A percentile compares a stretch with the other conserved stretches of the same genome.
Conservation (phyloP, 2,888 invertebrate species). For the Calameuta pallipes region DNA sequence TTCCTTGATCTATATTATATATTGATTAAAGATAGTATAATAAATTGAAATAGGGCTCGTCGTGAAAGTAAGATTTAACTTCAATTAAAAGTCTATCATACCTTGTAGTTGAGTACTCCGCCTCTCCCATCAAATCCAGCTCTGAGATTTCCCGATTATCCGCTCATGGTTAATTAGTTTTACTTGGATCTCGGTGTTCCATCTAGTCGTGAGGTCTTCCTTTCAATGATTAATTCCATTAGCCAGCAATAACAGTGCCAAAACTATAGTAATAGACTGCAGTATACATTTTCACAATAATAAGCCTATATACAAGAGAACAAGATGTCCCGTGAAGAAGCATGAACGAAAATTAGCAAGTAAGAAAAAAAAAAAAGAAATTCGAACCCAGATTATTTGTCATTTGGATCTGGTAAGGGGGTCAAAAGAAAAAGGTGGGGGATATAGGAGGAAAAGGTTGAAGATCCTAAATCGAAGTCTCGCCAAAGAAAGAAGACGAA, state of each 20-base stretch:
- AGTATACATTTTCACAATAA: neutral
- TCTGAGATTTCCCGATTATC: neutral
- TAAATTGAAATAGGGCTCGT: slow-evolving; percentile 4
- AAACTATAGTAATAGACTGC: neutral
- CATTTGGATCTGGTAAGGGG: neutral
- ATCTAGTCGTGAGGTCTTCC: neutral
- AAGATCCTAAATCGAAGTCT: neutral
- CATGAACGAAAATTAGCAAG: neutral
- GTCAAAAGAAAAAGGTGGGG: neutral
- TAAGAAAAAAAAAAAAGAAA: neutral
- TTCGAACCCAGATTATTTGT: neutral
- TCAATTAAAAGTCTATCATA: slow-evolving; percentile 29
- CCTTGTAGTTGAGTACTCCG: neutral
- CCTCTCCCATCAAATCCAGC: neutral
- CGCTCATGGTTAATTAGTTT: slow-evolving; percentile 1
- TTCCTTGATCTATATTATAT: neutral
- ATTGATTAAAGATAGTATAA: neutral
- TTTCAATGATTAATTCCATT: neutral
- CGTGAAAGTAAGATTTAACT: slow-evolving; percentile 28
- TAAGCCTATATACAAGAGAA: neutral
- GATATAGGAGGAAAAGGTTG: neutral
- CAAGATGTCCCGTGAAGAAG: neutral
- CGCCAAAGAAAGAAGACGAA: neutral
- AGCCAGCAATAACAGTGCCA: neutral
- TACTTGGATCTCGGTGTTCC: neutral